Percentiles rank a stretch among this genome's conserved stretches.
Conservation (phyloP, 1,140 invertebrate genomes). For the Rhizoglyphus robini region DNA sequence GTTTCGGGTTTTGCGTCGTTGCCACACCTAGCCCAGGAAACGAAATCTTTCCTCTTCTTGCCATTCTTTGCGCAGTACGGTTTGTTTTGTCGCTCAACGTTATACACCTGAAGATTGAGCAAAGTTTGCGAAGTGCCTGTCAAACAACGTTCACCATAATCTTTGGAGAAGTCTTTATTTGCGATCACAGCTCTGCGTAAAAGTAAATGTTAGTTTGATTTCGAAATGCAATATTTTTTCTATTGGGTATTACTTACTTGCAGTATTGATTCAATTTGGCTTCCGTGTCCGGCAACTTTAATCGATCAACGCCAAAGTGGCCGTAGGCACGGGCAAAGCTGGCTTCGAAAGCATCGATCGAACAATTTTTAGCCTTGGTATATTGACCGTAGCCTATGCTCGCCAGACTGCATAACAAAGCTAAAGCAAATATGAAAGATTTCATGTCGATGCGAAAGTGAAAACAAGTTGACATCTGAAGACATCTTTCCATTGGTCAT, state of each 20-base stretch:
- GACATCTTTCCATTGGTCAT: neutral
- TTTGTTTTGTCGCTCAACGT: slow-evolving; percentile 11
- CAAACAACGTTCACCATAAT: slow-evolving; percentile 15
- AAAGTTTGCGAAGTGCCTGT: slow-evolving; percentile 19
- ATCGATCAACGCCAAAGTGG: slow-evolving; percentile 11
- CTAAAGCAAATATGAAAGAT: neutral
- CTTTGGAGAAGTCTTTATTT: slow-evolving; percentile 13
- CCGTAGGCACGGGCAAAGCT: neutral
- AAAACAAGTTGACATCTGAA: neutral
- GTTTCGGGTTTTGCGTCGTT: slow-evolving; percentile 16
- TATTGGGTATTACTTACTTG: slow-evolving; percentile 2
- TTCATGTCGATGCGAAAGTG: neutral
- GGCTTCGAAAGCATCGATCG: neutral
- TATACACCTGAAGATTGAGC: slow-evolving; percentile 5
- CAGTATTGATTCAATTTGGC: slow-evolving; percentile 10
- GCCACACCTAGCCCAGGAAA: slow-evolving; percentile 4
- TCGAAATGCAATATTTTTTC: neutral
- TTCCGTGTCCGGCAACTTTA: neutral
- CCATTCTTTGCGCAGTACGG: slow-evolving; percentile 19
- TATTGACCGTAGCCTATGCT: neutral
- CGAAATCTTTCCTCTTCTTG: neutral
- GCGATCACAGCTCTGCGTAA: neutral
- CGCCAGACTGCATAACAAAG: neutral
- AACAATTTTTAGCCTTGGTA: slow-evolving; percentile 13
- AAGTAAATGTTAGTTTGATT: neutral